phyloP scores from a whole-genome alignment of 92 coral and sea anemone genomes.

The Phenganax marumi region DNA sequence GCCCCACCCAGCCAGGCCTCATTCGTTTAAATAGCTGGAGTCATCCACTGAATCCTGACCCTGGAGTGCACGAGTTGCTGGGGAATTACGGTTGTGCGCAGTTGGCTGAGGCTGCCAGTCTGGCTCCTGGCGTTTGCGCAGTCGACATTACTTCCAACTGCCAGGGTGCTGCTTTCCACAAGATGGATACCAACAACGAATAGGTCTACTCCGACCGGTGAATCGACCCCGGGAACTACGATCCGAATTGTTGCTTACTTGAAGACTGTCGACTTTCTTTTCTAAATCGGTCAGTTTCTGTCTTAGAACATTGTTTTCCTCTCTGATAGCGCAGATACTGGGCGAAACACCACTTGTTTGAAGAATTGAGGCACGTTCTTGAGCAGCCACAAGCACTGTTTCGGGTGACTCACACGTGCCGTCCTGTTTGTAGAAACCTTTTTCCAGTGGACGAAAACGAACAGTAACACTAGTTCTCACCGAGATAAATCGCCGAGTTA shows the following conservation, averaged over 20 bases:
- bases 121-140: conserved; percentile 1
- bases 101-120: neutral
- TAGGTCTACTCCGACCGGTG: conserved; percentile 1
- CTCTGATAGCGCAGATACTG: too few species aligned
- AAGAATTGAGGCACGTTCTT: neutral
- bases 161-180: conserved; percentile 16
- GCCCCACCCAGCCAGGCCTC: too few species aligned
- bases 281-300: conserved; percentile 3
- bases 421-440: too few species aligned
- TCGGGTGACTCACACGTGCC: too few species aligned
- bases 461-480: neutral
- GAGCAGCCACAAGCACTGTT: neutral
- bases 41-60: neutral
- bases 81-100: neutral
- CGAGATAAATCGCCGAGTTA: conserved; percentile 14
- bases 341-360: conserved; percentile 17
- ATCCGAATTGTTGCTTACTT: neutral
- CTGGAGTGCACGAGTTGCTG: conserved; percentile 2
- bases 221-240: conserved; percentile 16
- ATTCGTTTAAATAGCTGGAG: neutral
- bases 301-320: conserved; percentile 8
- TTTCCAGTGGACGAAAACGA: conserved; percentile 4
- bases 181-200: conserved; percentile 12
- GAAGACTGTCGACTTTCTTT: neutral
- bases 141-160: conserved; percentile 7